Base-by-base conservation (phyloP, 1,140 invertebrate species). In the Drosophila kurseongensis region DNA sequence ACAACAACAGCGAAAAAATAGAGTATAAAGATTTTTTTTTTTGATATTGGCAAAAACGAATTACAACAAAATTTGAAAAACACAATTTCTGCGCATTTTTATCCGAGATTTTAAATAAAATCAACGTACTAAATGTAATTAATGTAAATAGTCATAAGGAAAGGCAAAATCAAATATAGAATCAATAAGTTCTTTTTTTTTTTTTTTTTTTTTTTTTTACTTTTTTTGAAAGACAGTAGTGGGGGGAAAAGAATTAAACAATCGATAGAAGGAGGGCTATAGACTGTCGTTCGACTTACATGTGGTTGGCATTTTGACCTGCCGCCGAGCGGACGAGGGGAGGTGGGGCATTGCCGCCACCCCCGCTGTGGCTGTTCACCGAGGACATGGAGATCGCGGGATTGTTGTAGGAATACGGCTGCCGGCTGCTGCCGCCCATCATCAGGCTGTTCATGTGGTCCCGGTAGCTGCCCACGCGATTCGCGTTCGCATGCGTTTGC, bases 51-150 rank as follows among this genome's bases (percentile, higher is more conserved):
- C 63, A 71, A 88, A 88, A 86, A 90, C 72, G 79, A 86, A 90
- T 90, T 90, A 90, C 88, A 90, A 90, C 88, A 86, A 90, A 90
- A 90, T 90, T 90, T 90, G 88, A 90, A 90, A 90, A 90, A 90
- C 88, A 90, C 85, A 91, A 86, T 90, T 80, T 89, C 81, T 90
- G 78, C 63, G 59, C 68, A 77, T 75, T 68, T 56, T 12, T 41
- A 54, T 75, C 45, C 61, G 58, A 55, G 65, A 50, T 76, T 55
- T 36, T 1, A 76, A 67, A 68, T 44, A 68, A 69, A 69, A 59
- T 62, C 14, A 78, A 78, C 58, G 47, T 68, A 67, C 52, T 58
- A 75, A 75, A 76, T 75, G n/a, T 68, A 51, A 57, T 56, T 29
- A 75, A 75, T 23, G 16, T 60, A 54, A 44, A 75, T 65, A 73